Evolutionary conservation across 2,113 vertebrate genomes (phyloP).

Genomic region (Mesocricetus auratus): DNA sequence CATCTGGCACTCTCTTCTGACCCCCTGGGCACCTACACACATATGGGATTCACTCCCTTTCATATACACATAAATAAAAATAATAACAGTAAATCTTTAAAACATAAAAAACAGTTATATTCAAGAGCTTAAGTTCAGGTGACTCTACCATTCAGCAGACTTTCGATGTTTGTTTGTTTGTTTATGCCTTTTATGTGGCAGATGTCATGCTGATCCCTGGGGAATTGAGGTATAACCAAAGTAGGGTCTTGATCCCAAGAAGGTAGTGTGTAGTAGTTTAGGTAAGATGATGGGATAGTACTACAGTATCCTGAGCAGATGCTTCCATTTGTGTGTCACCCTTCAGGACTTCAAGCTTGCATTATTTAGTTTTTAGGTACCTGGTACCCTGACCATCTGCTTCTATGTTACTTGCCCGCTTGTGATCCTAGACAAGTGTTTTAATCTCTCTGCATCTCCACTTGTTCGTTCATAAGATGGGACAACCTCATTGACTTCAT

Average conservation of each 20-base stretch:
- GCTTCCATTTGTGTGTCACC: not conserved
- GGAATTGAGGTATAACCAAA: not conserved
- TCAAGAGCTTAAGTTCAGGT: not conserved
- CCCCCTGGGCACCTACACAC: not conserved
- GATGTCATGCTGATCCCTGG: not conserved
- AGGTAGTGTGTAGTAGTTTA: not conserved
- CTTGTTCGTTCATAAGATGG: not conserved
- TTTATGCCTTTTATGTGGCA: constrained; percentile 14
- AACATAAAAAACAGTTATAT: not conserved
- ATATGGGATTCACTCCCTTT: not conserved
- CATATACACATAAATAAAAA: not conserved
- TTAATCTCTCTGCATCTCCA: not conserved
- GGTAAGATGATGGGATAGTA: not conserved
- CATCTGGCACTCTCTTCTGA: not conserved
- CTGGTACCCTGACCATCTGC: not conserved
- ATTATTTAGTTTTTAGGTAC: not conserved
- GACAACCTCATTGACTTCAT: not conserved
- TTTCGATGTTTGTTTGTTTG: too few species aligned
- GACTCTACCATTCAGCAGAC: not conserved
- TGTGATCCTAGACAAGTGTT: not conserved
- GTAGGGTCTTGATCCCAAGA: not conserved
- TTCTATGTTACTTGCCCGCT: not conserved
- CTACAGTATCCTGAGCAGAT: not conserved
- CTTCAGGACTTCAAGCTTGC: constrained; percentile 6
- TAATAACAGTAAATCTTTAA: not conserved